Evolutionary conservation across 2,797 vertebrate species (phyloP).

Genomic region (Lepilemur ruficaudatus): DNA sequence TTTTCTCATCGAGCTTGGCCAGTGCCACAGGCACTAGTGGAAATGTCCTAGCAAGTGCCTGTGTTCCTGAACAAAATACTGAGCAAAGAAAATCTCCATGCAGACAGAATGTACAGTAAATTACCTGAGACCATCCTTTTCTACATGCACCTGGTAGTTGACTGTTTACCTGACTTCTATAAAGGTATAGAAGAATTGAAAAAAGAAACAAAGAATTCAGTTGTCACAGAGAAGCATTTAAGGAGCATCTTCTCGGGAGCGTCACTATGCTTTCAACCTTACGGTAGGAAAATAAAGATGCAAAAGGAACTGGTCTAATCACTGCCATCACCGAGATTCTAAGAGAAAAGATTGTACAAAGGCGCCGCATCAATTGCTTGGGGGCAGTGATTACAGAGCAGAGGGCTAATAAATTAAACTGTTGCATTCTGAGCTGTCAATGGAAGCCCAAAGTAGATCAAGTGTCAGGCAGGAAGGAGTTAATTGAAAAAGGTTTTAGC

Average conservation of each 20-base stretch:
- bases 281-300: not conserved
- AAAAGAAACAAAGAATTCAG: not conserved
- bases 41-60: not conserved
- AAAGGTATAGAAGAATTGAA: not conserved
- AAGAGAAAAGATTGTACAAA: not conserved
- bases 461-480: constrained; percentile 6
- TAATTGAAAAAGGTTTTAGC: not conserved
- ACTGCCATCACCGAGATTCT: not conserved
- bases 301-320: not conserved
- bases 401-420: not conserved
- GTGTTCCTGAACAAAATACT: constrained; percentile 26
- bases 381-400: not conserved
- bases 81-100: not conserved
- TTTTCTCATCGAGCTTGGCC: constrained; percentile 14
- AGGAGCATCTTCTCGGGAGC: not conserved
- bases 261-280: not conserved
- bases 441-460: not conserved
- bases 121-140: not conserved
- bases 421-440: not conserved
- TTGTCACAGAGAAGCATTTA: not conserved
- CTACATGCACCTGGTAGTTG: not conserved
- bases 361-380: not conserved
- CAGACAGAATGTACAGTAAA: not conserved
- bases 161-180: not conserved
- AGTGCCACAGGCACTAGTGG: constrained; percentile 15